phyloP scores from a whole-genome alignment of 2,888 invertebrate genomes.

The Stratiomys singularior region DNA sequence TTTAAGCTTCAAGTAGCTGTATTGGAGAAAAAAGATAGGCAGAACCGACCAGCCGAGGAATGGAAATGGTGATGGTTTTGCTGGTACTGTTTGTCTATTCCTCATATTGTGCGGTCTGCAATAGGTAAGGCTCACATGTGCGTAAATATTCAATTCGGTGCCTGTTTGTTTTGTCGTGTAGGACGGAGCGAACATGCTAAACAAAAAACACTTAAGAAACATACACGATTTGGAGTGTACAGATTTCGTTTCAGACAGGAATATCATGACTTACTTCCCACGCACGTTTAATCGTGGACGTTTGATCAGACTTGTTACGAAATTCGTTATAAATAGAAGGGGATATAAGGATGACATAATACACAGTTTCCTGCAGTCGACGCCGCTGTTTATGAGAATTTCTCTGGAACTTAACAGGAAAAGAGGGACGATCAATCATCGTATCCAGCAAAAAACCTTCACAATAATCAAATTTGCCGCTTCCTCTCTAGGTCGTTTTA shows the following conservation, averaged over 20 bases:
- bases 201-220: slow-evolving; percentile 12
- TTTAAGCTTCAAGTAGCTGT: slow-evolving; percentile 33
- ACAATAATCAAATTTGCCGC: too few relatives aligned
- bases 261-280: slow-evolving; percentile 20
- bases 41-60: neutral
- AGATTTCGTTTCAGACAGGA: slow-evolving; percentile 9
- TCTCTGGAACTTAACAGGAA: too few relatives aligned
- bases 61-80: neutral
- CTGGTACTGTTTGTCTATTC: neutral
- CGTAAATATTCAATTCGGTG: slow-evolving; percentile 20
- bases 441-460: too few relatives aligned
- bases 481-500: too few relatives aligned
- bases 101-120: slow-evolving; percentile 31
- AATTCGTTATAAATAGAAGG: neutral
- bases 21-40: slow-evolving; percentile 17
- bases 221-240: slow-evolving; percentile 17
- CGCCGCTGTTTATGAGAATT: too few relatives aligned
- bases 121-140: neutral
- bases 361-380: neutral
- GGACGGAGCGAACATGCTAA: neutral
- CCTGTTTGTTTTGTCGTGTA: neutral
- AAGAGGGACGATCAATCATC: too few relatives aligned
- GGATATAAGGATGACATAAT: slow-evolving; percentile 1
- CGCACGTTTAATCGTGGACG: neutral
- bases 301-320: neutral